Evolutionary conservation across 2,797 vertebrate genomes (phyloP).

Genomic region (Sebastes hubbsi): DNA sequence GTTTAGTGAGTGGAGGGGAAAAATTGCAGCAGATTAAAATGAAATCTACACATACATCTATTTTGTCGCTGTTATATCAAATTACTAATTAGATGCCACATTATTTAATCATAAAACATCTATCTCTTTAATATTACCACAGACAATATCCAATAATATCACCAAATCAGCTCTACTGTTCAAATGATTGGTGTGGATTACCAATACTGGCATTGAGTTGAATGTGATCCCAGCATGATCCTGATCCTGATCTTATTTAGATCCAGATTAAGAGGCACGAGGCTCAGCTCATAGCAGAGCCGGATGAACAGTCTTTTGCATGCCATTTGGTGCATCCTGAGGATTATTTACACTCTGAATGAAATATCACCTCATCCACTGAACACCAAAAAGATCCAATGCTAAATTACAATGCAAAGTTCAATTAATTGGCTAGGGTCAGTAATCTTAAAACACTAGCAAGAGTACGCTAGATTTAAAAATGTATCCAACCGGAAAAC

Average conservation of each 20-base stretch:
- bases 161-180: conserved; percentile 50
- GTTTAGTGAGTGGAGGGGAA: background rate
- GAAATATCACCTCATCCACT: conserved; percentile 5
- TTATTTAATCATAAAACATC: background rate
- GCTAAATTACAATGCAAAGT: background rate
- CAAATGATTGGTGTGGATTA: conserved; percentile 65
- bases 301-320: conserved; percentile 39
- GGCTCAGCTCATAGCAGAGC: conserved; percentile 49
- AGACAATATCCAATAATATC: background rate
- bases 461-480: too few species aligned
- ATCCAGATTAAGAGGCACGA: conserved; percentile 69
- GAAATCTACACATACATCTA: background rate
- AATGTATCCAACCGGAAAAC: too few species aligned
- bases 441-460: too few species aligned
- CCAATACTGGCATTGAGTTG: conserved; percentile 55
- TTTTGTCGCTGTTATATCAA: background rate
- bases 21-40: background rate
- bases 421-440: background rate
- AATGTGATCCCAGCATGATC: conserved; percentile 70
- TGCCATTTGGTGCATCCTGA: conserved; percentile 36
- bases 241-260: conserved; percentile 75
- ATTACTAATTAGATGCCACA: conserved; percentile 10
- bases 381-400: background rate
- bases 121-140: background rate
- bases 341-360: conserved; percentile 53